Conservation (phyloP, 2,797 vertebrate genomes). For the Platalea minor region DNA sequence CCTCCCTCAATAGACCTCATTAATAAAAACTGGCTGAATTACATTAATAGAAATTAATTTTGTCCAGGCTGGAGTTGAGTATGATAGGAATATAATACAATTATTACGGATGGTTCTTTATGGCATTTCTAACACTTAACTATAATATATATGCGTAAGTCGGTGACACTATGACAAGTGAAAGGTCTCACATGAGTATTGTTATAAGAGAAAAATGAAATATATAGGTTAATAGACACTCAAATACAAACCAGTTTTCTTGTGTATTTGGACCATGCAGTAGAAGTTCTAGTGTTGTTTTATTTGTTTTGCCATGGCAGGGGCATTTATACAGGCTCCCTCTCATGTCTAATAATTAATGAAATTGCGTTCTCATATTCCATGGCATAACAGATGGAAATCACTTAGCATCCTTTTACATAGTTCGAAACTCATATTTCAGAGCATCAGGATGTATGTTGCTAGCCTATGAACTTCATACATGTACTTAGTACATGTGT, state of each 20-base stretch:
- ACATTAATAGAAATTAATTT: constrained; percentile 50
- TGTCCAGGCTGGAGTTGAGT: background rate
- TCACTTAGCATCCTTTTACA: background rate
- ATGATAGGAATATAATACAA: background rate
- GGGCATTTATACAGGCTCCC: background rate
- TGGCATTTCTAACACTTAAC: constrained; percentile 15
- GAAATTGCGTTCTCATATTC: background rate
- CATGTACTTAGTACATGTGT: background rate
- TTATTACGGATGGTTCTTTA: background rate
- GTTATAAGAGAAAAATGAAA: background rate
- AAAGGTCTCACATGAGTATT: background rate
- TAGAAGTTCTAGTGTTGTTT: background rate
- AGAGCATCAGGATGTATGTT: background rate
- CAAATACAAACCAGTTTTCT: background rate
- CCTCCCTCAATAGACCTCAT: constrained; percentile 16
- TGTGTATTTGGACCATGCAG: background rate
- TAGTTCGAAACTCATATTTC: background rate
- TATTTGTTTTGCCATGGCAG: background rate
- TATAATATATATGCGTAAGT: background rate
- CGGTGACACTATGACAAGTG: background rate
- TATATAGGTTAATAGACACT: background rate
- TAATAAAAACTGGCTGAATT: constrained; percentile 46
- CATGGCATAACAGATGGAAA: background rate
- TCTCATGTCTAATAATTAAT: background rate
- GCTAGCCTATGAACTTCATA: background rate